phyloP scores from a whole-genome alignment of 2,797 vertebrate genomes.

The Enteromius mattozi region DNA sequence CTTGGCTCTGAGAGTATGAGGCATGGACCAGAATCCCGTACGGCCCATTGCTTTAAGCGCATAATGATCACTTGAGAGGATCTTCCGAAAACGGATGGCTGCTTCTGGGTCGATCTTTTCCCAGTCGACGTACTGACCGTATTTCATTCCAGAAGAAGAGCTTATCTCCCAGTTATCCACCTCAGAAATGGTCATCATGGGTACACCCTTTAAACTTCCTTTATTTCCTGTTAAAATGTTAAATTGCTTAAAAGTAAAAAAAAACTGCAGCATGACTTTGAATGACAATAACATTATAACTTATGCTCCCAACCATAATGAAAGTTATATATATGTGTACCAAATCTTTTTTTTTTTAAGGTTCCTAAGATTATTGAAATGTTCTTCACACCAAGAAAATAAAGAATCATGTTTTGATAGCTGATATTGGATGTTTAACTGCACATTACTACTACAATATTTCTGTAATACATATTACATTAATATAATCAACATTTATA shows the following conservation, averaged over 20 bases:
- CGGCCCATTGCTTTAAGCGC: slow-evolving; percentile 84
- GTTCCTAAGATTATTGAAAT: neutral
- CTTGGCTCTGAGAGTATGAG: slow-evolving; percentile 79
- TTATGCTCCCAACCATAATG: neutral
- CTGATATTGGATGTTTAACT: neutral
- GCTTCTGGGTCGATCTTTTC: slow-evolving; percentile 79
- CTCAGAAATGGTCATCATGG: slow-evolving; percentile 81
- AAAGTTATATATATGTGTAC: neutral
- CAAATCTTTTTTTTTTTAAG: too few species aligned
- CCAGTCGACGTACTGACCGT: slow-evolving; percentile 87
- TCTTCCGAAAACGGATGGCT: slow-evolving; percentile 63
- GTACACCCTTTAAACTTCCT: slow-evolving; percentile 66
- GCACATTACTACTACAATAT: neutral
- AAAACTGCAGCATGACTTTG: too few species aligned
- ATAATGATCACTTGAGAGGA: slow-evolving; percentile 71
- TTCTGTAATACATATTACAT: neutral
- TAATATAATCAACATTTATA: neutral
- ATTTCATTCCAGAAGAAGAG: slow-evolving; percentile 74
- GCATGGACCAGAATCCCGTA: slow-evolving; percentile 81
- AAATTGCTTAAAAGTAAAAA: neutral
- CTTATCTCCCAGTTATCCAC: slow-evolving; percentile 81
- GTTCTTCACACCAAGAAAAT: neutral
- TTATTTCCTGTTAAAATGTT: slow-evolving; percentile 64
- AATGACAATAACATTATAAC: too few species aligned
- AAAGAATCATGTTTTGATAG: neutral